Conservation (phyloP, 1,140 invertebrate genomes). For the Notospermus geniculatus region DNA sequence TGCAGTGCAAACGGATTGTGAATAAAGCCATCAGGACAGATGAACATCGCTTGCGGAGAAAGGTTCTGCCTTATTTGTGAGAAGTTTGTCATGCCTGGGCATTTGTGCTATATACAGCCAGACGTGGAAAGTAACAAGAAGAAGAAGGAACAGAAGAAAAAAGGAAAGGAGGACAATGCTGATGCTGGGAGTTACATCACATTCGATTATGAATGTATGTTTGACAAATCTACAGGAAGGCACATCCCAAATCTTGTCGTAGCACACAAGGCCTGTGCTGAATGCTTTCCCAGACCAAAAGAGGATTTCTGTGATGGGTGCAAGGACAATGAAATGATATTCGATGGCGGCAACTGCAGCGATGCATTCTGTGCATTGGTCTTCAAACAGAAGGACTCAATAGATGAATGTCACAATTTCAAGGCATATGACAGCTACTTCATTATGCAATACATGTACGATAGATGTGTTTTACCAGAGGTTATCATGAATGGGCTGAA, state of each 20-base stretch:
- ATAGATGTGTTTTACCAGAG: not conserved
- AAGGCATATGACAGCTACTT: constrained; percentile 1
- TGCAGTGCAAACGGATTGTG: too few species aligned
- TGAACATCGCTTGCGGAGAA: too few species aligned
- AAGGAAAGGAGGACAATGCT: too few species aligned
- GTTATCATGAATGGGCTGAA: not conserved
- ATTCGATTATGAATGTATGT: too few species aligned
- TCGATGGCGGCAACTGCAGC: constrained; percentile 10
- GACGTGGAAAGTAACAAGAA: too few species aligned
- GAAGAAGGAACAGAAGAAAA: too few species aligned
- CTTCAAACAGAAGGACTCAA: not conserved
- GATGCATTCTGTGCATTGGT: constrained; percentile 12
- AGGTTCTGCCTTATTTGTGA: too few species aligned
- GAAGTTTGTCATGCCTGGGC: too few species aligned
- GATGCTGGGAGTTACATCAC: too few species aligned
- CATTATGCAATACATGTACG: not conserved
- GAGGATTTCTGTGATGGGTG: constrained; percentile 3
- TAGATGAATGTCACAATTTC: not conserved
- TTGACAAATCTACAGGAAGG: too few species aligned
- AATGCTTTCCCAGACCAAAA: constrained; percentile 15
- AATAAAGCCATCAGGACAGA: too few species aligned
- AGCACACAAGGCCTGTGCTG: constrained; percentile 13
- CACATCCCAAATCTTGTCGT: constrained; percentile 19
- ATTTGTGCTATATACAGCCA: too few species aligned
- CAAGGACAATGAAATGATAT: constrained; percentile 2